Percentiles rank a stretch among this genome's conserved stretches.
These are phyloP conservation scores for Notechis scutatus DNA, from an alignment of 2,113 vertebrate genomes.

Conservation along the genomic window DNA sequence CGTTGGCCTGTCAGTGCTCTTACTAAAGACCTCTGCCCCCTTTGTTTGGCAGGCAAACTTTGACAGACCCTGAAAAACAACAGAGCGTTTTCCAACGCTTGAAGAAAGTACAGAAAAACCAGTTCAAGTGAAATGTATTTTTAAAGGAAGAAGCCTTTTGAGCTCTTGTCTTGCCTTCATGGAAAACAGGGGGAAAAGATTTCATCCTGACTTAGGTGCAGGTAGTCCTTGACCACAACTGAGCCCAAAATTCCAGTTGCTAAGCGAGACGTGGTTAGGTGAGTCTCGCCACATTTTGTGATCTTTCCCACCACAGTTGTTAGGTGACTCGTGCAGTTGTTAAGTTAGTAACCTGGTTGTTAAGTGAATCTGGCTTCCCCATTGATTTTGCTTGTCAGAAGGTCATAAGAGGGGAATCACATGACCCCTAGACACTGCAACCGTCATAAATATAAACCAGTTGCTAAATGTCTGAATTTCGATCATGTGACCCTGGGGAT, in stretches of 20 bases:
- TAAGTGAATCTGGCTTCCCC: neutral
- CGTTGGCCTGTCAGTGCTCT: neutral
- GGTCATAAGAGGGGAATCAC: neutral
- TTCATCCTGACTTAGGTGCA: neutral
- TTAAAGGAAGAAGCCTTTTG: neutral
- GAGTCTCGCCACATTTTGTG: neutral
- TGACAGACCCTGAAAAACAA: neutral
- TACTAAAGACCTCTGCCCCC: neutral
- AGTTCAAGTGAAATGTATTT: neutral
- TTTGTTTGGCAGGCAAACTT: neutral
- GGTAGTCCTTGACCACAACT: neutral
- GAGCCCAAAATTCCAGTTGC: neutral
- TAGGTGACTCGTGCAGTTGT: neutral
- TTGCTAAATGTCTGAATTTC: neutral
- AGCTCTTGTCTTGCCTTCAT: neutral
- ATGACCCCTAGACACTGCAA: neutral
- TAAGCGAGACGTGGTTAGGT: neutral
- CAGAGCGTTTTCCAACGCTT: neutral
- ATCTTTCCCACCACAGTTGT: neutral
- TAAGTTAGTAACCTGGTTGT: neutral
- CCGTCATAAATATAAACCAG: neutral
- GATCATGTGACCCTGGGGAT: neutral
- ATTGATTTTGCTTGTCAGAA: neutral
- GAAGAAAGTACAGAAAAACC: neutral
- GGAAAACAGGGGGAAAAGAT: neutral